Conservation (phyloP, 2,888 invertebrate genomes). For the Muschampia staudingeri region DNA sequence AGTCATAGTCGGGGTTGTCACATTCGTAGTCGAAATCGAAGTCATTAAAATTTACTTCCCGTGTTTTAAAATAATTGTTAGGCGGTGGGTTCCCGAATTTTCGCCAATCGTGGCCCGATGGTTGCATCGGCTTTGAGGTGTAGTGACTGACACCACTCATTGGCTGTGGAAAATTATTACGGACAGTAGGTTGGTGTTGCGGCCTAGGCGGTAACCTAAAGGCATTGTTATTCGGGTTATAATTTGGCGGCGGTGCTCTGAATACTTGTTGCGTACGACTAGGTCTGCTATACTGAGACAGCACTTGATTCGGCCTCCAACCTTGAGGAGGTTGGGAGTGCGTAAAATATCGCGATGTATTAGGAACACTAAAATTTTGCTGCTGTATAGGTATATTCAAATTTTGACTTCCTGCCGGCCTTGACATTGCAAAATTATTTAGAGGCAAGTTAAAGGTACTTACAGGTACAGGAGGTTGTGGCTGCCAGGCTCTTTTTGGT, state of each 20-base stretch:
- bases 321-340: neutral
- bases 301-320: neutral
- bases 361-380: neutral
- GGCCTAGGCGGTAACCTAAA: neutral
- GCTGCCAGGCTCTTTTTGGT: neutral
- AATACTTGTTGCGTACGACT: neutral
- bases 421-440: neutral
- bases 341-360: neutral
- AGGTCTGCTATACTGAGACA: neutral
- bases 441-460: neutral
- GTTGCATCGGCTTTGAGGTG: conserved; percentile 17
- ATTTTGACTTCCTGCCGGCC: neutral
- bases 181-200: neutral
- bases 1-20: neutral
- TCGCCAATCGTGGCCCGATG: conserved; percentile 61
- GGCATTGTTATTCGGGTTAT: neutral
- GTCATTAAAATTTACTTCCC: conserved; percentile 63
- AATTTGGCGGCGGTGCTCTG: neutral
- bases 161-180: neutral
- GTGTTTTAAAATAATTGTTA: conserved; percentile 66
- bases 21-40: neutral
- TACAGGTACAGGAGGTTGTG: neutral
- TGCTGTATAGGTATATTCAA: neutral
- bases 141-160: neutral
- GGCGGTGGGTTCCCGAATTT: conserved; percentile 65